These are phyloP conservation scores for Ips nitidus DNA, from an alignment of 1,140 invertebrate genomes.

Conservation along the genomic window DNA sequence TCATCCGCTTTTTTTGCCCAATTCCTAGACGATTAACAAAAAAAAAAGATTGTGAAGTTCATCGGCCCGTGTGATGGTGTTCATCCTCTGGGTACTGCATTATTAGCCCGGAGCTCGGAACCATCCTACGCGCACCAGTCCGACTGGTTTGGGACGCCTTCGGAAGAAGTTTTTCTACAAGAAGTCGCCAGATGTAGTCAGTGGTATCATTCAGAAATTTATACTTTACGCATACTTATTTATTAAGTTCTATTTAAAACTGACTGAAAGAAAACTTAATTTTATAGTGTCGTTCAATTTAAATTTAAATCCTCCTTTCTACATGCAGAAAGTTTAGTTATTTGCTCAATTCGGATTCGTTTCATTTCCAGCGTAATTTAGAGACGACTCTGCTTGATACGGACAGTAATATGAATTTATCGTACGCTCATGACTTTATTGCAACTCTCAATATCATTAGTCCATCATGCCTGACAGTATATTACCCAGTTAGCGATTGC, in stretches of 20 bases:
- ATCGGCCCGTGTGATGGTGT: slow-evolving; percentile 28
- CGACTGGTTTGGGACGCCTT: slow-evolving; percentile 38
- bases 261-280: too few species aligned
- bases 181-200: slow-evolving; percentile 32
- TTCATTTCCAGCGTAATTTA: too few species aligned
- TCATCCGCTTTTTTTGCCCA: too few species aligned
- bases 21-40: slow-evolving; percentile 4
- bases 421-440: not conserved
- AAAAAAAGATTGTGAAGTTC: slow-evolving; percentile 9
- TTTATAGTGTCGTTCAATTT: too few species aligned
- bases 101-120: slow-evolving; percentile 13
- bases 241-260: too few species aligned
- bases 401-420: not conserved
- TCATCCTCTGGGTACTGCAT: slow-evolving; percentile 27
- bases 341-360: too few species aligned
- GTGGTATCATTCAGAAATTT: slow-evolving; percentile 13
- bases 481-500: slow-evolving; percentile 10
- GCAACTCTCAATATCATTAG: not conserved
- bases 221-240: not conserved
- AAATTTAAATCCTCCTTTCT: too few species aligned
- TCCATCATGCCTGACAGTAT: not conserved
- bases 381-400: too few species aligned
- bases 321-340: too few species aligned
- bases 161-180: slow-evolving; percentile 22
- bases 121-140: slow-evolving; percentile 31